Evolutionary conservation across 2,888 invertebrate species (phyloP).

Genomic region (Melipona beecheii): DNA sequence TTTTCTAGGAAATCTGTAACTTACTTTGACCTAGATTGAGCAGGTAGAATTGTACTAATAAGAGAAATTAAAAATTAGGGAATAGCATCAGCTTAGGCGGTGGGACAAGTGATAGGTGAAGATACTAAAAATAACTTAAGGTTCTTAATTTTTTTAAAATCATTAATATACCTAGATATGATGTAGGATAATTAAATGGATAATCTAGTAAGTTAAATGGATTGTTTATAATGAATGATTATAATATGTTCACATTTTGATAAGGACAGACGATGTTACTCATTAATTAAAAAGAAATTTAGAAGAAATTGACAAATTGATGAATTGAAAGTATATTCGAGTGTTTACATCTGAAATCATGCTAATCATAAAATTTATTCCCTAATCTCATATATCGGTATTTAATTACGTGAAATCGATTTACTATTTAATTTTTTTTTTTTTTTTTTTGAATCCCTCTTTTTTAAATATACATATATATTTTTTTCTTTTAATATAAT

Average conservation of each 20-base stretch:
- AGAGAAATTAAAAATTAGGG: constrained; percentile 23
- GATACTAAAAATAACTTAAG: constrained; percentile 7
- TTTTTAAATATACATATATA: not conserved
- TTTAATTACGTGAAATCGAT: constrained; percentile 5
- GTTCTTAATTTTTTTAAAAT: constrained; percentile 35
- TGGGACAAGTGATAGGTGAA: constrained; percentile 17
- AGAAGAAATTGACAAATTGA: not conserved
- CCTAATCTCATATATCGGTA: constrained; percentile 44
- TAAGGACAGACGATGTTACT: not conserved
- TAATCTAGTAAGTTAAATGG: constrained; percentile 3
- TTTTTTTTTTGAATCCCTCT: not conserved
- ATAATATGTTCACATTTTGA: constrained; percentile 24
- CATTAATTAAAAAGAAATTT: not conserved
- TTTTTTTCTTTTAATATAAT: not conserved
- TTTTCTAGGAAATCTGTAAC: constrained; percentile 3
- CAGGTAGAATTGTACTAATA: not conserved
- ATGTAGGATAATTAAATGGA: constrained; percentile 12
- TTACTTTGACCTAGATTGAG: constrained; percentile 3
- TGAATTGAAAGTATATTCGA: constrained; percentile 9
- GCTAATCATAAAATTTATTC: constrained; percentile 25
- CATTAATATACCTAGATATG: constrained; percentile 12
- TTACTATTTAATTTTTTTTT: not conserved
- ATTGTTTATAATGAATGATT: constrained; percentile 1
- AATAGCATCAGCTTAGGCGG: constrained; percentile 21
- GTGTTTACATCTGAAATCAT: constrained; percentile 8